These are phyloP conservation scores for Cherax quadricarinatus DNA, from an alignment of 1,140 invertebrate genomes.

Conservation along the genomic window DNA sequence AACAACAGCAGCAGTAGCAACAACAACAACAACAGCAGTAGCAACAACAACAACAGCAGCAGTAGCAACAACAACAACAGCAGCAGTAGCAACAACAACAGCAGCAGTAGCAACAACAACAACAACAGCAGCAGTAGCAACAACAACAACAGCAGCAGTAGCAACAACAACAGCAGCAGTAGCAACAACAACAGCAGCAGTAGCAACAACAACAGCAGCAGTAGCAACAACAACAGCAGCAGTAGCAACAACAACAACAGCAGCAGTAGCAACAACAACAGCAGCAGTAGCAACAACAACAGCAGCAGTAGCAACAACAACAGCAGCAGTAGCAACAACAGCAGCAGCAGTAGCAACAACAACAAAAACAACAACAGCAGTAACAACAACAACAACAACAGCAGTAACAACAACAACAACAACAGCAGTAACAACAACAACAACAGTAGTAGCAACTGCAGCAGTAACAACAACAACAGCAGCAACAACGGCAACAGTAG, in stretches of 20 bases:
- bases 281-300: too few species aligned
- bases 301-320: too few species aligned
- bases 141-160: background rate
- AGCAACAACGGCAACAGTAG: too few species aligned
- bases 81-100: too few species aligned
- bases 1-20: background rate
- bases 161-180: background rate
- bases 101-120: too few species aligned
- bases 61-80: background rate
- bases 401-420: background rate
- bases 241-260: too few species aligned
- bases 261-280: background rate
- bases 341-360: too few species aligned
- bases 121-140: too few species aligned
- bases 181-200: too few species aligned
- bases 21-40: background rate
- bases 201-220: background rate
- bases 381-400: background rate
- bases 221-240: background rate
- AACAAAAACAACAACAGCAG: background rate
- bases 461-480: too few species aligned
- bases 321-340: background rate
- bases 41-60: background rate
- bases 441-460: background rate
- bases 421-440: background rate